Conservation (phyloP, 2,888 invertebrate species). For the Cantharis flavilabris region DNA sequence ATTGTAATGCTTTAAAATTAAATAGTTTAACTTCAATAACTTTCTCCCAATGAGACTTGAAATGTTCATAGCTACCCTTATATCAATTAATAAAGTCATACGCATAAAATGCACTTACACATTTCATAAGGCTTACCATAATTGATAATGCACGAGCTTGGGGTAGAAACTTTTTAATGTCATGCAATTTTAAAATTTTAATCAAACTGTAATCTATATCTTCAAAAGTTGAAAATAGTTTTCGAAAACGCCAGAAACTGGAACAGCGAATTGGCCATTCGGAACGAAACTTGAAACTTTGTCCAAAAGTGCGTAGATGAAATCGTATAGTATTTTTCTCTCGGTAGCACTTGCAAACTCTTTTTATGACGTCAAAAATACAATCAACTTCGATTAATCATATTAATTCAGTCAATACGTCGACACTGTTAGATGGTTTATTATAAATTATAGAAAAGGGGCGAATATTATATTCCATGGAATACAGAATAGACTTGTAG, state of each 20-base stretch:
- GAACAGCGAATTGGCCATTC: background rate
- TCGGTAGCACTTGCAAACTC: background rate
- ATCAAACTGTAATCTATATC: too few species aligned
- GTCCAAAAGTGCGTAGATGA: background rate
- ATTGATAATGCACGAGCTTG: background rate
- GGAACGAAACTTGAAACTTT: background rate
- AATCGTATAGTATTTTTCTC: too few species aligned
- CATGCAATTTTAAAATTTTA: too few species aligned
- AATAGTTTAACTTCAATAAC: constrained; percentile 54
- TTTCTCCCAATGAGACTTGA: constrained; percentile 35
- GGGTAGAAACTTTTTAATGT: background rate
- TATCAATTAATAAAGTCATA: constrained; percentile 42
- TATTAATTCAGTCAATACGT: background rate
- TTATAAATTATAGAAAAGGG: constrained; percentile 7
- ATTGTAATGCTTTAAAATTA: constrained; percentile 46
- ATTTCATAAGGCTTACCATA: constrained; percentile 34
- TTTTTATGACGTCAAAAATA: background rate
- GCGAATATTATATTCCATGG: constrained; percentile 22
- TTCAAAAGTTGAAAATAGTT: too few species aligned
- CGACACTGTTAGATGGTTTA: background rate
- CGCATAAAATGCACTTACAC: constrained; percentile 42
- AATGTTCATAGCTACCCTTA: constrained; percentile 45
- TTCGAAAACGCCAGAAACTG: background rate
- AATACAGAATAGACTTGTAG: constrained; percentile 37
- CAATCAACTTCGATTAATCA: background rate